phyloP scores from a whole-genome alignment of 2,888 invertebrate species.

The Noctuana brunneofusca region DNA sequence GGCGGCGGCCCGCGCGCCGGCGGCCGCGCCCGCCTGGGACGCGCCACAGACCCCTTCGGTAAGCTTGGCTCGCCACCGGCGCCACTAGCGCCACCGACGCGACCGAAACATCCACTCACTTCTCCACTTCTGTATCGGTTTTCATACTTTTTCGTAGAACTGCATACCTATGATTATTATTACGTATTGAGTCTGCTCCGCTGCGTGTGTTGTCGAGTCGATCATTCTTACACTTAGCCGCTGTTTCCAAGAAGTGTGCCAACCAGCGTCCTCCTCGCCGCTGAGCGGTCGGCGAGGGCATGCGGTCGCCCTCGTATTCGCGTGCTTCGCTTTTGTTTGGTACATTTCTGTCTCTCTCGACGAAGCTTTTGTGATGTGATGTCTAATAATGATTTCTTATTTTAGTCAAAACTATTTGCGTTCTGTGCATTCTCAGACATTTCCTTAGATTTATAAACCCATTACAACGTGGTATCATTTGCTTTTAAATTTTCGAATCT shows the following conservation, averaged over 20 bases:
- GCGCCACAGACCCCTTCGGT: slow-evolving; percentile 74
- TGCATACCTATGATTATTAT: slow-evolving; percentile 66
- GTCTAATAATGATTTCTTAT: slow-evolving; percentile 64
- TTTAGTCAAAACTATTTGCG: slow-evolving; percentile 53
- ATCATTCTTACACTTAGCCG: slow-evolving; percentile 74
- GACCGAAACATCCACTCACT: slow-evolving; percentile 64
- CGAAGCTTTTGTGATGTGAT: slow-evolving; percentile 81
- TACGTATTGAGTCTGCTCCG: slow-evolving; percentile 78
- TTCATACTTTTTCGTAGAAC: slow-evolving; percentile 76
- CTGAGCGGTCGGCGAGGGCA: slow-evolving; percentile 3
- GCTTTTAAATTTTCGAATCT: slow-evolving; percentile 53
- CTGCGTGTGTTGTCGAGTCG: slow-evolving; percentile 79
- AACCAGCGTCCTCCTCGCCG: slow-evolving; percentile 41
- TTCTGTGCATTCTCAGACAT: slow-evolving; percentile 50
- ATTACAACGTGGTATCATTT: slow-evolving; percentile 47
- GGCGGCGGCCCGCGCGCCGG: slow-evolving; percentile 68
- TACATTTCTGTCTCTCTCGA: slow-evolving; percentile 68
- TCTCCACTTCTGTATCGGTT: slow-evolving; percentile 70
- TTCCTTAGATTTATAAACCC: slow-evolving; percentile 48
- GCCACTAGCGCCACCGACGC: slow-evolving; percentile 44
- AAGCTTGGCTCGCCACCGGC: slow-evolving; percentile 68
- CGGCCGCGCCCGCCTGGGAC: slow-evolving; percentile 74
- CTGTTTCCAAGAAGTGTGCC: slow-evolving; percentile 75
- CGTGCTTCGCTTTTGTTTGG: slow-evolving; percentile 49
- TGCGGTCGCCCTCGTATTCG: slow-evolving; percentile 2